Evolutionary conservation across 2,888 invertebrate species (phyloP).

Genomic region (Dorcus parallelipipedus): DNA sequence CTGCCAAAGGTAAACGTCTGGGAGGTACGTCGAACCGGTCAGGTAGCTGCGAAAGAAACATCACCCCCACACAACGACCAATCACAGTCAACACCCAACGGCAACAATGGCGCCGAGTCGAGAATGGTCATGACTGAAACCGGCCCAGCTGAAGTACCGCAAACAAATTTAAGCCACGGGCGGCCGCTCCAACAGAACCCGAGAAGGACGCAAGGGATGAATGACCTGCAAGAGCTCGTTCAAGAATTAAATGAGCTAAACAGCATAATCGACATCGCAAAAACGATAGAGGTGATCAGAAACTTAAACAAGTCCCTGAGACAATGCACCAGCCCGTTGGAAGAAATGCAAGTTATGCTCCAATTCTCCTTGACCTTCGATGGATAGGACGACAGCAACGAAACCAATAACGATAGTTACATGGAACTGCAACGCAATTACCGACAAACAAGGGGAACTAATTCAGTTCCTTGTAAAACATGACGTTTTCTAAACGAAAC

Average conservation of each 20-base stretch:
- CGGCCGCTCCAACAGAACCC: not conserved
- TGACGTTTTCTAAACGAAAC: conserved; percentile 6
- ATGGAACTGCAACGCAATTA: conserved; percentile 21
- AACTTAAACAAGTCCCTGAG: not conserved
- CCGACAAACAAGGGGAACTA: conserved; percentile 4
- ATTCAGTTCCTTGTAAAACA: conserved; percentile 13
- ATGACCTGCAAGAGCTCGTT: not conserved
- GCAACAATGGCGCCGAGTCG: not conserved
- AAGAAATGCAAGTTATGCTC: not conserved
- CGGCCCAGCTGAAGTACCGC: not conserved
- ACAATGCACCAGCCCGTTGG: not conserved
- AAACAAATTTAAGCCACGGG: not conserved
- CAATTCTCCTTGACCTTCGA: not conserved
- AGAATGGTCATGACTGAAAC: not conserved
- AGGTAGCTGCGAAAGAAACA: not conserved
- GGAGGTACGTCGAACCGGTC: not conserved
- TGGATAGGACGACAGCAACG: not conserved
- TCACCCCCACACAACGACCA: not conserved
- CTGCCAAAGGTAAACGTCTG: not conserved
- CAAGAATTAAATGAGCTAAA: not conserved
- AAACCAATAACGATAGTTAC: not conserved
- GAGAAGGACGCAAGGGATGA: not conserved
- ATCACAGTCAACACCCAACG: not conserved
- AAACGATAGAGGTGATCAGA: not conserved
- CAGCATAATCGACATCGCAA: not conserved